Percentiles rank a stretch among this genome's conserved stretches.
These are phyloP conservation scores for Poeciliopsis turneri DNA, from an alignment of 2,797 vertebrate genomes.

Conservation along the genomic window DNA sequence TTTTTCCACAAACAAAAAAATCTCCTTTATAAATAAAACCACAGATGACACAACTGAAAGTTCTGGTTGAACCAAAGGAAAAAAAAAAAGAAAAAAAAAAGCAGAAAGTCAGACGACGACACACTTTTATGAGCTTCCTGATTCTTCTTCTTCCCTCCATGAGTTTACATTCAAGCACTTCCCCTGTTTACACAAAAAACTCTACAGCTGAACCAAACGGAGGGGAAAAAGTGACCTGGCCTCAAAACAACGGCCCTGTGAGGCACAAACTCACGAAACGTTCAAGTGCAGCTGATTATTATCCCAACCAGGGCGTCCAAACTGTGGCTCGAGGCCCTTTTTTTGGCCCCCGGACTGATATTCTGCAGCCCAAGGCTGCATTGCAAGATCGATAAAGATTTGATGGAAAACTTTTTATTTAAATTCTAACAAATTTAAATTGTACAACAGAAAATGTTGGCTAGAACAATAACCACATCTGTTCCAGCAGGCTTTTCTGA, in stretches of 20 bases:
- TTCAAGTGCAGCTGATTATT: constrained; percentile 42
- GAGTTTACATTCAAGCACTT: constrained; percentile 60
- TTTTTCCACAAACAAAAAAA: constrained; percentile 24
- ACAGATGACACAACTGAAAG: neutral
- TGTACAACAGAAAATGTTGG: neutral
- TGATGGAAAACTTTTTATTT: neutral
- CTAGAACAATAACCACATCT: neutral
- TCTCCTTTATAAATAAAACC: constrained; percentile 38
- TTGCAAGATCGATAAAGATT: too few relatives aligned
- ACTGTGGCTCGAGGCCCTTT: neutral
- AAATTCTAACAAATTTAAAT: neutral
- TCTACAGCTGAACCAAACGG: constrained; percentile 24
- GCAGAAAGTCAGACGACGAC: neutral
- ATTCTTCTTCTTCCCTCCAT: constrained; percentile 21
- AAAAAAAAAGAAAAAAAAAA: neutral
- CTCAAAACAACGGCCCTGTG: constrained; percentile 39
- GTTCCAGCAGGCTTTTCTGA: neutral
- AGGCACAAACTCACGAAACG: constrained; percentile 24
- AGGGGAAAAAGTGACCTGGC: constrained; percentile 15
- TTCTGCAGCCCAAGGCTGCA: neutral
- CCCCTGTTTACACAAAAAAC: constrained; percentile 62
- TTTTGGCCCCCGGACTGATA: neutral
- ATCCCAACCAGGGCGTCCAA: neutral
- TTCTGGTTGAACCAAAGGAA: neutral
- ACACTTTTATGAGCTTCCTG: constrained; percentile 22